Conservation (phyloP, 2,113 vertebrate species). For the Cyphotilapia sp. region DNA sequence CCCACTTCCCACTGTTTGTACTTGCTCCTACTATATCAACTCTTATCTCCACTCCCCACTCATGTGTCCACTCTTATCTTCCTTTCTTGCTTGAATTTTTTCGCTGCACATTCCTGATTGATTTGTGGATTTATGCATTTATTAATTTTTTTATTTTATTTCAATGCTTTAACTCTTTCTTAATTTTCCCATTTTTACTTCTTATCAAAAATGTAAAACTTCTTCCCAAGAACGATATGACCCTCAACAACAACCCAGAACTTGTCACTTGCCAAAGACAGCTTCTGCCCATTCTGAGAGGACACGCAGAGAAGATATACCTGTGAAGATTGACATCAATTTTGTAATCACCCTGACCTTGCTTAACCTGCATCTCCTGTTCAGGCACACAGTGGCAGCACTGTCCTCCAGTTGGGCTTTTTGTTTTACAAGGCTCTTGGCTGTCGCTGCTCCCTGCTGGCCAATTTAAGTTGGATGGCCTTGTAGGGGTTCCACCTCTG, state of each 20-base stretch:
- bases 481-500: constrained; percentile 70
- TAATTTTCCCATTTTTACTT: neutral
- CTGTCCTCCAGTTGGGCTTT: neutral
- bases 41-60: no score
- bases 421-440: constrained; percentile 17
- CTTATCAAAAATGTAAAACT: no score
- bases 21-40: no score
- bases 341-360: constrained; percentile 42
- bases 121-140: no score
- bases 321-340: constrained; percentile 45
- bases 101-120: no score
- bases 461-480: constrained; percentile 52
- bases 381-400: neutral
- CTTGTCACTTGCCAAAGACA: neutral
- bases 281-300: neutral
- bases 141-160: neutral
- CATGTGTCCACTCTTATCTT: neutral
- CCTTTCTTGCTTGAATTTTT: neutral
- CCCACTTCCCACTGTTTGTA: no score
- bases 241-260: neutral
- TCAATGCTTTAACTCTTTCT: neutral
- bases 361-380: constrained; percentile 47
- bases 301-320: neutral
- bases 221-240: neutral
- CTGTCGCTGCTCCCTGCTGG: constrained; percentile 59